Percentiles rank a stretch among this genome's conserved stretches.
These are phyloP conservation scores for Chionomys nivalis DNA, from an alignment of 2,113 vertebrate species.

Conservation along the genomic window DNA sequence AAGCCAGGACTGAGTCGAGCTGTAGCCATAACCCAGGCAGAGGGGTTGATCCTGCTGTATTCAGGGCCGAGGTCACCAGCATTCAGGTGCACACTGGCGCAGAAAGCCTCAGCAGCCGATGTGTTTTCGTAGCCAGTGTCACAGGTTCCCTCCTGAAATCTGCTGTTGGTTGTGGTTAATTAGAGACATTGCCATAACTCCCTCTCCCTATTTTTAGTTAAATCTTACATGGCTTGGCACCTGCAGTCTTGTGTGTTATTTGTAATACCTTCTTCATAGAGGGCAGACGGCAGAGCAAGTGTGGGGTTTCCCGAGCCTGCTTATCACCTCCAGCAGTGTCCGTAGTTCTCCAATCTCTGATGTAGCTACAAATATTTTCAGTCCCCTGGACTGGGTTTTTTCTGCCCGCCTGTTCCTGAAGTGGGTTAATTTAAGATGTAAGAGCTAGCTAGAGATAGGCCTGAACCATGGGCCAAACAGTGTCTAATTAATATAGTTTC, in stretches of 20 bases:
- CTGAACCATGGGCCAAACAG: no score
- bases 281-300: accelerated
- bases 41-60: background rate
- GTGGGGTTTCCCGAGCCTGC: background rate
- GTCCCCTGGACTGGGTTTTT: no score
- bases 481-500: no score
- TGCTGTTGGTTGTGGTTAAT: background rate
- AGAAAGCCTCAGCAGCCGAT: background rate
- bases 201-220: background rate
- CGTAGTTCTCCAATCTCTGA: background rate
- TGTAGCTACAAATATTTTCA: no score
- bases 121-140: background rate
- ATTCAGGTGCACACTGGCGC: background rate
- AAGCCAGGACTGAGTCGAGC: no score
- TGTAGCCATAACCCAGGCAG: background rate
- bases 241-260: no score
- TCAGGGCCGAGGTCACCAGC: background rate
- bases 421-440: no score
- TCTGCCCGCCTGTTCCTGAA: no score
- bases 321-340: background rate
- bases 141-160: background rate
- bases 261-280: background rate
- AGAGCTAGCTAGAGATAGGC: no score
- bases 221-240: background rate
- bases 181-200: background rate